A percentile compares a stretch with the other conserved stretches of the same genome.
Conservation (phyloP, 1,140 invertebrate species). For the Conopomorpha cramerella region DNA sequence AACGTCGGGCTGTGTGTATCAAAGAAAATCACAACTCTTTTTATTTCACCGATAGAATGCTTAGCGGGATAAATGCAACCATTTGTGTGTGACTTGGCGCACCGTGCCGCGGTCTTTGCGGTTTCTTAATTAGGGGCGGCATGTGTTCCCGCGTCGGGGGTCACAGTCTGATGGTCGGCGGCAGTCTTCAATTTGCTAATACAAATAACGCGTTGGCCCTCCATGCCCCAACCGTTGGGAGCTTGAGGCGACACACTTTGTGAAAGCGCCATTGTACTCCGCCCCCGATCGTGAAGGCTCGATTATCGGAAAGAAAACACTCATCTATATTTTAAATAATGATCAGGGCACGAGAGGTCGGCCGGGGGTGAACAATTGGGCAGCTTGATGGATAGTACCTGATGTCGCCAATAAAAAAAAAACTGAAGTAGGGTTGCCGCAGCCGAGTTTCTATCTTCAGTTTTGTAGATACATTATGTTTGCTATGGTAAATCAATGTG, state of each 20-base stretch:
- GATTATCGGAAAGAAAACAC: conserved; percentile 60
- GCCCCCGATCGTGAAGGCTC: conserved; percentile 52
- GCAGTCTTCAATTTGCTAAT: conserved; percentile 56
- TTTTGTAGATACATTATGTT: too few species aligned
- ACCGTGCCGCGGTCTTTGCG: conserved; percentile 20
- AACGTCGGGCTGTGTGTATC: conserved; percentile 53
- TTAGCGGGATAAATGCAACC: conserved; percentile 47
- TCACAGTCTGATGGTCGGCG: conserved; percentile 41
- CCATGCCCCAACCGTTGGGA: conserved; percentile 14
- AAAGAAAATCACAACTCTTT: conserved; percentile 61
- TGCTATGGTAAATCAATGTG: too few species aligned
- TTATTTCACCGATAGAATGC: conserved; percentile 57
- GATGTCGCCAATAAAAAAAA: conserved; percentile 28
- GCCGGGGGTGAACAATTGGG: conserved; percentile 28
- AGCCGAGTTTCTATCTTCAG: too few species aligned
- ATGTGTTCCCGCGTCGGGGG: conserved; percentile 14
- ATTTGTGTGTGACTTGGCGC: conserved; percentile 47
- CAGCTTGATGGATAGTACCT: conserved; percentile 36
- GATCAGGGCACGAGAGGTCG: conserved; percentile 34
- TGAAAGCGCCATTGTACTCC: conserved; percentile 39
- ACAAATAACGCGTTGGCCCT: conserved; percentile 45
- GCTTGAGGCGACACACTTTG: conserved; percentile 36
- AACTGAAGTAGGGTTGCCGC: too few species aligned
- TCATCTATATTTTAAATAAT: conserved; percentile 59
- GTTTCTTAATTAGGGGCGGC: conserved; percentile 29